phyloP scores from a whole-genome alignment of 2,888 invertebrate genomes.

The Hydropsyche betteni region DNA sequence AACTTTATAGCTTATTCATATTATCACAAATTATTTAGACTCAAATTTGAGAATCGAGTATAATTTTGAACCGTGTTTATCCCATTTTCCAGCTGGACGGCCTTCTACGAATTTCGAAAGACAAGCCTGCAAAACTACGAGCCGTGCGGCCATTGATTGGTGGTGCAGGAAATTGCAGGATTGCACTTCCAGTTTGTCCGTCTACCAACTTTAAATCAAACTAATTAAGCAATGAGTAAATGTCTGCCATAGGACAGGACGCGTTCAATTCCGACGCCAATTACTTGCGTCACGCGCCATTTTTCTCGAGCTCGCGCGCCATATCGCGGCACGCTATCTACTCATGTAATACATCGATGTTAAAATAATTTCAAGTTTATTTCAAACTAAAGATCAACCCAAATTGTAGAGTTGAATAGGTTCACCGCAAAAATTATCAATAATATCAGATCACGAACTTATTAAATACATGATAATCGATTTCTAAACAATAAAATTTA shows the following conservation, averaged over 20 bases:
- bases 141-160: slow-evolving; percentile 30
- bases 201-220: slow-evolving; percentile 47
- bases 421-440: no score
- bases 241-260: slow-evolving; percentile 36
- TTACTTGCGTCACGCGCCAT: slow-evolving; percentile 38
- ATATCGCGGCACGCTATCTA: not conserved
- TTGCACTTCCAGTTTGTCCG: slow-evolving; percentile 27
- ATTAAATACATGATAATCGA: no score
- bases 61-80: not conserved
- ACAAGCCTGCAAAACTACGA: slow-evolving; percentile 13
- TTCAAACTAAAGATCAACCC: no score
- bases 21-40: no score
- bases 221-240: slow-evolving; percentile 52
- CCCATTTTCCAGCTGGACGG: slow-evolving; percentile 16
- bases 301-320: no score
- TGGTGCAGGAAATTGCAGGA: slow-evolving; percentile 29
- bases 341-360: not conserved
- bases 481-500: no score
- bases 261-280: slow-evolving; percentile 40
- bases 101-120: not conserved
- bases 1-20: no score
- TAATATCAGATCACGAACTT: no score
- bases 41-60: no score
- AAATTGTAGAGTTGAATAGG: no score
- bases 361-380: no score